A percentile compares a stretch with the other conserved stretches of the same genome.
Evolutionary conservation across 2,888 invertebrate genomes (phyloP).

Genomic region (Nymphalis urticae): DNA sequence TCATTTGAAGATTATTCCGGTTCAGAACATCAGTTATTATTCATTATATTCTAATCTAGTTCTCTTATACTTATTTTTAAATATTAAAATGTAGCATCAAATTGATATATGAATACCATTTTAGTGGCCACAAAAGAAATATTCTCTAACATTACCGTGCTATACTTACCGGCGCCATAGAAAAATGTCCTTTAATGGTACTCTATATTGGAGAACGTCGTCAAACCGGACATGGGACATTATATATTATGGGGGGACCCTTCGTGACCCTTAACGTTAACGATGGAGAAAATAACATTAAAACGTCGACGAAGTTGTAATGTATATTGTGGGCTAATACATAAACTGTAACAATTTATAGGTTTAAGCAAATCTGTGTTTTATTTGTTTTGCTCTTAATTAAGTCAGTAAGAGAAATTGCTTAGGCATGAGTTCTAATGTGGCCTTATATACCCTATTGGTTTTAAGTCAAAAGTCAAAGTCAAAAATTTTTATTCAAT

Average conservation of each 20-base stretch:
- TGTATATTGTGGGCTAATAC: background rate
- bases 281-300: constrained; percentile 24
- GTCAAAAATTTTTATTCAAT: no score
- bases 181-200: constrained; percentile 19
- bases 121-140: constrained; percentile 23
- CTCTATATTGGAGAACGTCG: constrained; percentile 13
- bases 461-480: no score
- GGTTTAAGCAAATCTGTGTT: constrained; percentile 1
- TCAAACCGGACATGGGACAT: constrained; percentile 25
- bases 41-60: no score
- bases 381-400: background rate
- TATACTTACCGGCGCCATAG: constrained; percentile 12
- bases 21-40: no score
- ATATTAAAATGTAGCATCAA: constrained; percentile 4
- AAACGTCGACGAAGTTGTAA: constrained; percentile 8
- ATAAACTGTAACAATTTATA: constrained; percentile 1
- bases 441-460: no score
- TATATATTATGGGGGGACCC: constrained; percentile 25
- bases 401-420: no score
- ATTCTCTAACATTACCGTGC: constrained; percentile 11
- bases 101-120: background rate
- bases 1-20: no score
- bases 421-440: no score
- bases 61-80: background rate
- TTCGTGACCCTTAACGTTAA: constrained; percentile 19